Evolutionary conservation across 2,797 vertebrate genomes (phyloP).

Genomic region (Pseudochromis fuscus): DNA sequence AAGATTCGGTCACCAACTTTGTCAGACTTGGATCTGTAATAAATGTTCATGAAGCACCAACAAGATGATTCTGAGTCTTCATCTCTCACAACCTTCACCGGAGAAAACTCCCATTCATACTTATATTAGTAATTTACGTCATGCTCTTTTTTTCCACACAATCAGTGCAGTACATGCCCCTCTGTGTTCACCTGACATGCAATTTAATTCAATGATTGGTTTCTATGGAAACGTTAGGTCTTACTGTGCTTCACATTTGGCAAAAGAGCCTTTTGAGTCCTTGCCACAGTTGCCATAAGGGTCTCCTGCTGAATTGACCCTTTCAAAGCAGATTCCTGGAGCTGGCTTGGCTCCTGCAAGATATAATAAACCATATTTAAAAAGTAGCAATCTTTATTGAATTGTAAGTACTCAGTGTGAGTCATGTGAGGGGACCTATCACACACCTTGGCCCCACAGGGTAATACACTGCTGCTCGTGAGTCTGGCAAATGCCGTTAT

Average conservation of each 20-base stretch:
- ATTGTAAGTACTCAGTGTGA: conserved; percentile 69
- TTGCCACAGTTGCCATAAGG: conserved; percentile 99
- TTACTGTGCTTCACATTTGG: conserved; percentile 93
- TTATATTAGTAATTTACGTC: background rate
- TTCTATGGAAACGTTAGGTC: conserved; percentile 42
- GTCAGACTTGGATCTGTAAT: no score
- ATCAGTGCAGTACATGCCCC: conserved; percentile 4
- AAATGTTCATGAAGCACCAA: no score
- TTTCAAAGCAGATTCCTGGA: conserved; percentile 83
- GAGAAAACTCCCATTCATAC: background rate
- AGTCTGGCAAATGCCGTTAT: conserved; percentile 97
- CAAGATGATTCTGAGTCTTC: no score
- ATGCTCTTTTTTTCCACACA: background rate
- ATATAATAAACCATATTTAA: conserved; percentile 29
- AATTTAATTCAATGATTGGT: conserved; percentile 12
- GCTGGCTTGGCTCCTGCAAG: conserved; percentile 89
- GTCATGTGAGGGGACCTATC: background rate
- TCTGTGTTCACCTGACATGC: background rate
- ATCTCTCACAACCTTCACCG: no score
- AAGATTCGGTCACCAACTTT: no score
- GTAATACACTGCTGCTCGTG: conserved; percentile 98
- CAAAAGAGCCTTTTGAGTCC: conserved; percentile 92
- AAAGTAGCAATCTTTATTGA: background rate
- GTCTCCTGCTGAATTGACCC: conserved; percentile 96
- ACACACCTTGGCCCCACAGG: conserved; percentile 94